Evolutionary conservation across 2,113 vertebrate genomes (phyloP).

Genomic region (Catagonus wagneri): DNA sequence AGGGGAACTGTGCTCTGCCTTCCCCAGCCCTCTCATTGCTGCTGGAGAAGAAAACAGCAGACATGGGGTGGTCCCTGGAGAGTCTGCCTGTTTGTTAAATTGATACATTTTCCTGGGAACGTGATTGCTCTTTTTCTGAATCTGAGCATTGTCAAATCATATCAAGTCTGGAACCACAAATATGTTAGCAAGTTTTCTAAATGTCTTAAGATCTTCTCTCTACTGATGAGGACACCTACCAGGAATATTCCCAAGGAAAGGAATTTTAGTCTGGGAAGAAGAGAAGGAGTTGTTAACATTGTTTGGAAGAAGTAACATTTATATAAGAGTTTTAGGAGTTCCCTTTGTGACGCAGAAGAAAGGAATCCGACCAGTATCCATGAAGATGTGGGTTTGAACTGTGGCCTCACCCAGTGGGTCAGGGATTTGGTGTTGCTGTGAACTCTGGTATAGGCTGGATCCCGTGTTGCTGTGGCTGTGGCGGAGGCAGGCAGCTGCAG

Average conservation of each 20-base stretch:
- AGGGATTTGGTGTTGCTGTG: no score
- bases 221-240: neutral
- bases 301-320: conserved; percentile 15
- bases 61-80: neutral
- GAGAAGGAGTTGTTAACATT: neutral
- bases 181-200: neutral
- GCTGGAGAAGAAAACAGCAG: neutral
- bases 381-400: no score
- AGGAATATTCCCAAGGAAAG: neutral
- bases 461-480: no score
- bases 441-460: no score
- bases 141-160: neutral
- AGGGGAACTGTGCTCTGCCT: neutral
- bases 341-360: no score
- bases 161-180: neutral
- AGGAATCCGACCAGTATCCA: no score
- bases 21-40: neutral
- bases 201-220: neutral
- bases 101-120: neutral
- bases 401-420: no score
- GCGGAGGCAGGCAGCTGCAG: no score
- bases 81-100: neutral
- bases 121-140: neutral
- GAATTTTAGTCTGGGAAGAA: neutral
- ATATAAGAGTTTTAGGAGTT: neutral